phyloP scores from a whole-genome alignment of 2,888 invertebrate species.

The Clanis bilineata region DNA sequence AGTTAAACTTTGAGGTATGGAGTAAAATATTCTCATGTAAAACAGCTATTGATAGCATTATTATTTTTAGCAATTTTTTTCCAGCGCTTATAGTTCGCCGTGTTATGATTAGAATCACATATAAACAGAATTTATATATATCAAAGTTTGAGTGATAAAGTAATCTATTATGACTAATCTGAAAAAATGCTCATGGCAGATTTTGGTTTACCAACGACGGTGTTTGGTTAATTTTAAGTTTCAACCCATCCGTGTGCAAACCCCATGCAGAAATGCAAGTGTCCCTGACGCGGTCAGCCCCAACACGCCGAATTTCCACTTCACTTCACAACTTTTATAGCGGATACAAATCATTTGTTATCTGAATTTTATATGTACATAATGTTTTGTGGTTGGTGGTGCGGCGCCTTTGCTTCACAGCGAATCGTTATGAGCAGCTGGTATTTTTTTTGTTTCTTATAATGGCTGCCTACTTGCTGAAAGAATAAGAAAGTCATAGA shows the following conservation, averaged over 20 bases:
- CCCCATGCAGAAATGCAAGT: constrained; percentile 28
- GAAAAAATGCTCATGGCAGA: no score
- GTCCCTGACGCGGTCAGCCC: constrained; percentile 42
- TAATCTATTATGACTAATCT: no score
- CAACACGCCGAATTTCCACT: constrained; percentile 36
- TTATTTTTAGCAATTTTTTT: no score
- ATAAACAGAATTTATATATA: no score
- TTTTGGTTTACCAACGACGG: no score
- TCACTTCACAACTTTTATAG: constrained; percentile 37
- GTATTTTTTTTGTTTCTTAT: neutral
- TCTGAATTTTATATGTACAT: constrained; percentile 35
- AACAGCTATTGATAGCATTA: no score
- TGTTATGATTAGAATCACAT: no score
- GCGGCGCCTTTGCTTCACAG: constrained; percentile 29
- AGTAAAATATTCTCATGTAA: no score
- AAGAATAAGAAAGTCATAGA: neutral
- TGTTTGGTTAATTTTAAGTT: no score
- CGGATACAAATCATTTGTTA: constrained; percentile 52
- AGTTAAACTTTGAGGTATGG: no score
- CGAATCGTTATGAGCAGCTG: constrained; percentile 25
- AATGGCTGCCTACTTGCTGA: neutral
- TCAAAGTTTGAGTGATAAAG: no score
- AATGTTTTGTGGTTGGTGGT: constrained; percentile 30
- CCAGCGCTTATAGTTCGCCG: no score
- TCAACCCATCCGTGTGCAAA: constrained; percentile 10